Evolutionary conservation across 2,888 invertebrate species (phyloP).

Genomic region (Phyto melanocephala): DNA sequence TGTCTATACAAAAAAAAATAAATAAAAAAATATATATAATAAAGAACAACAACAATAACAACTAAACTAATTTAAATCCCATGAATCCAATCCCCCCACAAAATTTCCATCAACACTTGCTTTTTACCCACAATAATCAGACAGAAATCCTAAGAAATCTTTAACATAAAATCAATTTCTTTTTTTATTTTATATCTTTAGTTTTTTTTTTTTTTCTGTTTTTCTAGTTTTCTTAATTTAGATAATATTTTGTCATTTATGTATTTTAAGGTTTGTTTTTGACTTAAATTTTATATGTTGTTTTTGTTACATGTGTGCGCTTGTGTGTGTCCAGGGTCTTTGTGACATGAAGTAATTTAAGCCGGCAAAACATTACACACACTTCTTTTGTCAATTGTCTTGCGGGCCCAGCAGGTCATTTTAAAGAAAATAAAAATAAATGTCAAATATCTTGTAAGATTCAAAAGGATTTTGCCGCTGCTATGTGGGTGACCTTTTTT

Average conservation of each 20-base stretch:
- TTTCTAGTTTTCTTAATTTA: slow-evolving; percentile 16
- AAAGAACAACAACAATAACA: neutral
- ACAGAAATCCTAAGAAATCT: neutral
- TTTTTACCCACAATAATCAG: slow-evolving; percentile 21
- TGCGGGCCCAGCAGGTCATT: slow-evolving; percentile 50
- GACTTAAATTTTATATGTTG: neutral
- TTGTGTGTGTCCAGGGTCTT: slow-evolving; percentile 8
- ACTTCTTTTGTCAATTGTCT: slow-evolving; percentile 13
- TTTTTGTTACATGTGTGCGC: neutral
- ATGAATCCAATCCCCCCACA: neutral
- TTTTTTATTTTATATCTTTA: neutral
- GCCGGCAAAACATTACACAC: slow-evolving; percentile 60
- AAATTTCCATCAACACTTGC: slow-evolving; percentile 59
- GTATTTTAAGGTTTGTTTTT: slow-evolving; percentile 36
- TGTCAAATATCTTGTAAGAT: neutral
- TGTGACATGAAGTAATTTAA: slow-evolving; percentile 34
- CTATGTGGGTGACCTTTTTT: slow-evolving; percentile 51
- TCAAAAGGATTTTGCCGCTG: slow-evolving; percentile 54
- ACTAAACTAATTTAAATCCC: neutral
- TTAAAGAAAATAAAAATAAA: slow-evolving; percentile 2
- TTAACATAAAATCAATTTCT: slow-evolving; percentile 22
- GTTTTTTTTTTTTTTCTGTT: neutral
- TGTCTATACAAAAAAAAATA: slow-evolving; percentile 22
- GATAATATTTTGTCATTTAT: slow-evolving; percentile 58
- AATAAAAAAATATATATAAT: too few species aligned